Evolutionary conservation across 2,113 vertebrate species (phyloP), one percentile per base, ranked within the genome.

Genomic region (Coryphaenoides rupestris): DNA sequence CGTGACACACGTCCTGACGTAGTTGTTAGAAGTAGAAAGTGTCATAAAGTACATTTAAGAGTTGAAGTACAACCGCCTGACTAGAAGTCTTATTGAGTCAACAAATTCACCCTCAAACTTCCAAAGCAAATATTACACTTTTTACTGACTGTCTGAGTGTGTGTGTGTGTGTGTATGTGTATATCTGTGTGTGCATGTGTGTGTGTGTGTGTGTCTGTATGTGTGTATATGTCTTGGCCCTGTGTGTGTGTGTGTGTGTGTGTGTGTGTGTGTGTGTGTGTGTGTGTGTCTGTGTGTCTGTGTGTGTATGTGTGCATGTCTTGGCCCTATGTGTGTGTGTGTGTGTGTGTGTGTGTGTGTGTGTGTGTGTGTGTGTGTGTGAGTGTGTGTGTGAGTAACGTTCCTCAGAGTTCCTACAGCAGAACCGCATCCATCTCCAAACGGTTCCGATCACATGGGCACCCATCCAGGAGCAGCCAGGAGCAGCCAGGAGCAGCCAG

Each of bases 361-460:
- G 57, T 40, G 57, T 19, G 24, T 40, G 16, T 19, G 21, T 19
- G n/a, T 10, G 19, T n/a, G 17, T 33, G 61, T n/a, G 3, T 19
- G 28, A 16, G n/a, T 5, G 16, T 15, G 16, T 24, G 47, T 12
- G 22, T 53, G 47, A 7, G 21, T 23, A 60, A 47, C 7, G 26
- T 21, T 23, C 21, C 60, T 70, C 66, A 73, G 66, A 69, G 70
- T 79, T 54, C 83, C 65, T 81, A 57, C 24, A 76, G 13, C 69
- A 59, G 68, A 84, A 81, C 79, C 69, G 52, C 77, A 72, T 77
- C 72, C 62, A 78, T 84, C 78, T 78, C 78, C 84, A 82, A 83
- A 81, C 28, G 72, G 79, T 72, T 61, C 76, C 52, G 71, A n/a
- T n/a, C 60, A 68, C 72, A 56, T 68, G 58, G n/a, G 58, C 7